phyloP scores from a whole-genome alignment of 2,888 invertebrate species.

The Melanostoma scalare region DNA sequence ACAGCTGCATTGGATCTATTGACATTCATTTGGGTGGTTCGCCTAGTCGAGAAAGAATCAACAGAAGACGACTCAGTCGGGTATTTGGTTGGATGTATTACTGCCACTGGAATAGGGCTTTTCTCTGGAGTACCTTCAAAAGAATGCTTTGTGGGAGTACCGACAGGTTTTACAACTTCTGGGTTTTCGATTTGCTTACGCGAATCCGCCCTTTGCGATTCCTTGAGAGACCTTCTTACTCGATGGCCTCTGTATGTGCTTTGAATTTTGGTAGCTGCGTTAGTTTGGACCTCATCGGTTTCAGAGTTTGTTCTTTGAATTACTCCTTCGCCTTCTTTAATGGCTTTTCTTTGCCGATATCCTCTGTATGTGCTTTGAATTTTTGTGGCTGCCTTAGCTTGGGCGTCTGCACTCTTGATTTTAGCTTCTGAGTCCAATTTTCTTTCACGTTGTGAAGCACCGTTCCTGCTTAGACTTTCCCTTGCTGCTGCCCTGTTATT shows the following conservation, averaged over 20 bases:
- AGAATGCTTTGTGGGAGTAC: background rate
- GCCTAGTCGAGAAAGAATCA: too few species aligned
- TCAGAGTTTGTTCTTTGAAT: background rate
- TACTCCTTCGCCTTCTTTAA: background rate
- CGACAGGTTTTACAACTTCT: background rate
- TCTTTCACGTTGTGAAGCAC: background rate
- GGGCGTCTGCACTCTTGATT: background rate
- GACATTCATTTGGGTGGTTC: background rate
- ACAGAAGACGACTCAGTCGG: background rate
- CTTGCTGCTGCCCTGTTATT: too few species aligned
- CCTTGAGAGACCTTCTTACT: conserved; percentile 11
- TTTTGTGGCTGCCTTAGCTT: conserved; percentile 24
- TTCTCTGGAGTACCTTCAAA: background rate
- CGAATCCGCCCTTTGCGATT: background rate
- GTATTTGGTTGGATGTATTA: conserved; percentile 37
- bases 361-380: conserved; percentile 52
- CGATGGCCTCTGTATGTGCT: conserved; percentile 35
- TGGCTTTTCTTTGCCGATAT: background rate
- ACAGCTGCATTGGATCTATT: background rate
- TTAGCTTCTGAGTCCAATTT: background rate
- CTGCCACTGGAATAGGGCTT: conserved; percentile 7
- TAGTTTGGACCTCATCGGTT: background rate
- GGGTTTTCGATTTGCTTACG: background rate
- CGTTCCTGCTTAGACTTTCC: too few species aligned
- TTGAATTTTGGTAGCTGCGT: conserved; percentile 49